Evolutionary conservation across 2,797 vertebrate genomes (phyloP).

Genomic region (Synaphobranchus kaupii): DNA sequence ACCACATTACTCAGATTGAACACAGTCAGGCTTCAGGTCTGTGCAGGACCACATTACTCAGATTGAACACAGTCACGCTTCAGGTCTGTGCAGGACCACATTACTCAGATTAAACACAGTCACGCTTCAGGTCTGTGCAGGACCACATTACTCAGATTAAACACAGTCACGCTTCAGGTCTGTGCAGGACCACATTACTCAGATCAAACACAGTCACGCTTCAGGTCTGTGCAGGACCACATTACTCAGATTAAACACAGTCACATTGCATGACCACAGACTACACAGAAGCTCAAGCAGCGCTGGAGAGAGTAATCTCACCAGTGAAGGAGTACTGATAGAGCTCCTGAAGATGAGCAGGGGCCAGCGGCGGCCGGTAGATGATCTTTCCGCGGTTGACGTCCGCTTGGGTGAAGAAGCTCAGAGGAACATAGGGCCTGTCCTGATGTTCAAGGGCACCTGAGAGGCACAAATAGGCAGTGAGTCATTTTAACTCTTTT

Average conservation of each 20-base stretch:
- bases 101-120: too few species aligned
- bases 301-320: constrained; percentile 55
- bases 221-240: too few species aligned
- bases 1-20: too few species aligned
- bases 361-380: constrained; percentile 84
- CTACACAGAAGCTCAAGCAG: not conserved
- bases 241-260: not conserved
- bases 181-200: too few species aligned
- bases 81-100: too few species aligned
- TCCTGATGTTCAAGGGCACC: constrained; percentile 84
- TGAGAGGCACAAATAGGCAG: constrained; percentile 49
- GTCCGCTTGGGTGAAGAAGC: constrained; percentile 86
- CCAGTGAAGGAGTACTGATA: constrained; percentile 90
- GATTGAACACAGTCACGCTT: too few species aligned
- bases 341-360: constrained; percentile 86
- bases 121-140: too few species aligned
- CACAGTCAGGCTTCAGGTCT: too few species aligned
- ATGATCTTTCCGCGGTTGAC: constrained; percentile 80
- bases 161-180: too few species aligned
- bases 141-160: too few species aligned
- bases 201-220: too few species aligned
- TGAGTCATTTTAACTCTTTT: not conserved
- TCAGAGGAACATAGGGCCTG: constrained; percentile 68
- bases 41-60: too few species aligned
- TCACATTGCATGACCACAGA: not conserved